A percentile compares a stretch with the other conserved stretches of the same genome.
Evolutionary conservation across 2,797 vertebrate genomes (phyloP).

Genomic region (Decapterus maruadsi): DNA sequence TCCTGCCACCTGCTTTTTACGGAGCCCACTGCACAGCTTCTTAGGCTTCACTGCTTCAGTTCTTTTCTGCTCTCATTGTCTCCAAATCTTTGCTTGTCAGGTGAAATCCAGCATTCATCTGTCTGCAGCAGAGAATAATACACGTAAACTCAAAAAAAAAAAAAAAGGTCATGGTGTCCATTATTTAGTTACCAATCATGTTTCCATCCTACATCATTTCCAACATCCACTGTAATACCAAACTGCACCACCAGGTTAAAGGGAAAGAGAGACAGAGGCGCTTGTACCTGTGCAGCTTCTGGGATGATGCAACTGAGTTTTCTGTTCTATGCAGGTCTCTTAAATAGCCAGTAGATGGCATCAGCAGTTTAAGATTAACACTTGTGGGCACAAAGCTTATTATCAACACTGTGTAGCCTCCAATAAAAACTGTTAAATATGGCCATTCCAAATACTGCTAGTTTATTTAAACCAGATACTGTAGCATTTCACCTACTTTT

Average conservation of each 20-base stretch:
- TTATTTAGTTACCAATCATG: slow-evolving; percentile 17
- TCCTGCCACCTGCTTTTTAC: slow-evolving; percentile 73
- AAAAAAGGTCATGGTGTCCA: not conserved
- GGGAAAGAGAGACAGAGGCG: not conserved
- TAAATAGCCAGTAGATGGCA: slow-evolving; percentile 81
- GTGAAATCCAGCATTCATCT: slow-evolving; percentile 36
- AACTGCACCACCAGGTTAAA: slow-evolving; percentile 21
- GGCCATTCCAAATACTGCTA: not conserved
- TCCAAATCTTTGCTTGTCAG: slow-evolving; percentile 39
- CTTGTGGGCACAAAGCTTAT: slow-evolving; percentile 24
- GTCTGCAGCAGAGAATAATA: slow-evolving; percentile 26
- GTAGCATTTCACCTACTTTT: not conserved
- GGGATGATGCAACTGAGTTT: slow-evolving; percentile 68
- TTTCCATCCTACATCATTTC: slow-evolving; percentile 10
- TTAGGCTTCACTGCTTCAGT: not conserved
- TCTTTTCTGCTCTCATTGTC: slow-evolving; percentile 17
- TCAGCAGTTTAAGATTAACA: slow-evolving; percentile 70
- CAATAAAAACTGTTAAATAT: slow-evolving; percentile 16
- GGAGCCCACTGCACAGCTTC: slow-evolving; percentile 43
- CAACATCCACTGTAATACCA: slow-evolving; percentile 10
- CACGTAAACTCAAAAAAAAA: slow-evolving; percentile 10
- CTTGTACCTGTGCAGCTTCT: slow-evolving; percentile 21
- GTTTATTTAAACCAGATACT: not conserved
- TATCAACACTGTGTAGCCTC: slow-evolving; percentile 2
- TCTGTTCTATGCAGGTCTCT: slow-evolving; percentile 61